Percentiles rank a stretch among this genome's conserved stretches.
phyloP scores from a whole-genome alignment of 1,140 invertebrate species.

The Gerris buenoi region DNA sequence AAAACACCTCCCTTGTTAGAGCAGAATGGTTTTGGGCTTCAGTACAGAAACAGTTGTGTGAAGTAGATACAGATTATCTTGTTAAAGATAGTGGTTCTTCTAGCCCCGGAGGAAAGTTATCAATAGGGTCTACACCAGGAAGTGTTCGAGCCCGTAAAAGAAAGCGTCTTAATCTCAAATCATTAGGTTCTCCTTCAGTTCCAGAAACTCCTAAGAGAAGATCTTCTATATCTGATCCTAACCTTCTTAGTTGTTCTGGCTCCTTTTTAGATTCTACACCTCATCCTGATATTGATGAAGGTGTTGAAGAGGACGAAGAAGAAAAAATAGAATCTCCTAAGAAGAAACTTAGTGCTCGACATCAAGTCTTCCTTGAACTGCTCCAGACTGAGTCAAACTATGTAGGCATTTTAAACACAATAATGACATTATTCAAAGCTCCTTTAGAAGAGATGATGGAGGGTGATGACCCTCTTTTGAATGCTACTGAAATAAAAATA shows the following conservation, averaged over 20 bases:
- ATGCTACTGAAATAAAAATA: constrained; percentile 81
- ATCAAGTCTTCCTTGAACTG: constrained; percentile 83
- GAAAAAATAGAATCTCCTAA: constrained; percentile 28
- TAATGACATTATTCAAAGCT: constrained; percentile 80
- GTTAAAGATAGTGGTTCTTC: constrained; percentile 56
- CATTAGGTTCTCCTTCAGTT: constrained; percentile 34
- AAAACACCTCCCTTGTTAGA: constrained; percentile 52
- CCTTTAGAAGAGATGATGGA: constrained; percentile 74
- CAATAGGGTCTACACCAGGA: constrained; percentile 14
- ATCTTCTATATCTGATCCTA: constrained; percentile 67
- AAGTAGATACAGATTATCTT: constrained; percentile 74
- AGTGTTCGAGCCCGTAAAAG: constrained; percentile 39
- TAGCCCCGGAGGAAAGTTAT: constrained; percentile 9
- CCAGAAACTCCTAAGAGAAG: constrained; percentile 45
- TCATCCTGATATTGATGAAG: constrained; percentile 34
- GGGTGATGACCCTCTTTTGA: constrained; percentile 58
- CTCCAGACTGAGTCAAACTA: constrained; percentile 95
- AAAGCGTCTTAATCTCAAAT: constrained; percentile 39
- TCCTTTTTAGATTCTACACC: constrained; percentile 73
- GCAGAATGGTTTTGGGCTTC: constrained; percentile 96
- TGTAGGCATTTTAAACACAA: constrained; percentile 82
- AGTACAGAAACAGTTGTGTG: constrained; percentile 85
- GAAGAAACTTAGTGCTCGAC: constrained; percentile 55
- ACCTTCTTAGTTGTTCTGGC: constrained; percentile 63
- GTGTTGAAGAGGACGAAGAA: constrained; percentile 37